Evolutionary conservation across 2,888 invertebrate species (phyloP), one percentile per base, ranked within the genome.

Genomic region (Ophion ellenae): DNA sequence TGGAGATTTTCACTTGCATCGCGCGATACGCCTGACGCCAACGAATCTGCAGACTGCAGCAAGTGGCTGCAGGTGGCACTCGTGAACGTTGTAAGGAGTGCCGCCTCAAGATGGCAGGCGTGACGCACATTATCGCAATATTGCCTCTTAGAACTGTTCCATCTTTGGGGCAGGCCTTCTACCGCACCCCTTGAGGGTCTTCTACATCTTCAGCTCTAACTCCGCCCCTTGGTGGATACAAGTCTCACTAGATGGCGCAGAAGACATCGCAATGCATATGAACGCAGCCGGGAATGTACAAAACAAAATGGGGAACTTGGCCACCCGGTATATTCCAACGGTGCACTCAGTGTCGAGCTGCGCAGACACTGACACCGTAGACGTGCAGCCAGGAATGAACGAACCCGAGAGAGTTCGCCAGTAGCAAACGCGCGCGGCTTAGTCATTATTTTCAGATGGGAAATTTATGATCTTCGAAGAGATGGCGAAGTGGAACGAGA

Each of bases 401-500:
- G 74, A 74, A 69, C 83, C 32, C 73, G 73, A 73, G 78, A 78
- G 77, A n/a, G 69, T 36, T 78, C 71, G 67, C 73, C 77, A 47
- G 59, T 32, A 69, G 75, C 66, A 45, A 53, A 63, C 67, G 40
- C 20, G 66, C 66, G 10, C 70, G 10, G 73, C 83, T 70, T 59
- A 73, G 83, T 86, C 86, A 83, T 86, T 83, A 83, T 81, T 81
- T 86, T 83, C 69, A 86, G 83, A 86, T 81, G 86, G 81, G 75
- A 86, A 86, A 86, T 86, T 86, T 83, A 83, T 81, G 86, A 81
- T 83, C 78, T 83, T 75, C 67, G 83, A 77, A 74, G 70, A 83
- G 67, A 53, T 73, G 74, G 83, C 76, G 36, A 86, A 86, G 86
- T 86, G 76, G 86, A 64, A 81, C 86, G 83, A 81, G 53, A 53